Evolutionary conservation across 2,888 invertebrate species (phyloP).

Genomic region (Eristalis pertinax): DNA sequence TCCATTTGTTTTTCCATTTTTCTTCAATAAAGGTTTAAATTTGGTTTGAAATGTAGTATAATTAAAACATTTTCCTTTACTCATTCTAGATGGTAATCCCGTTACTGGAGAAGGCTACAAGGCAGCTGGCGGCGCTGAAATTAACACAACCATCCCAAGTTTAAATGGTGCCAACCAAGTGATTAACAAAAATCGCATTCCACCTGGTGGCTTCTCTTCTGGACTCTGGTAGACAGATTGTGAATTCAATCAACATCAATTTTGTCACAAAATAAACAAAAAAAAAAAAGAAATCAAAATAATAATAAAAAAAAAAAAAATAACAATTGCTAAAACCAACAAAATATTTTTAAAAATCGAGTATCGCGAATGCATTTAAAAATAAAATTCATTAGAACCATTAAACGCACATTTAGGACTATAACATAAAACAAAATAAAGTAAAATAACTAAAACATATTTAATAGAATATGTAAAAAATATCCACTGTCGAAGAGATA

Average conservation of each 20-base stretch:
- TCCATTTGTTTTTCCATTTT: not conserved
- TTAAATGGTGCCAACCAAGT: slow-evolving; percentile 80
- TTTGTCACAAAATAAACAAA: slow-evolving; percentile 59
- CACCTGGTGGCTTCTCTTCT: slow-evolving; percentile 81
- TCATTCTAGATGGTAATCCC: slow-evolving; percentile 82
- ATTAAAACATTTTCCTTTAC: slow-evolving; percentile 17
- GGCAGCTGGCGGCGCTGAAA: slow-evolving; percentile 78
- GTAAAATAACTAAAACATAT: slow-evolving; percentile 1
- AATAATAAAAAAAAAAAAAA: slow-evolving; percentile 41
- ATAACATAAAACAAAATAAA: slow-evolving; percentile 27
- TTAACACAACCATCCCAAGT: slow-evolving; percentile 77
- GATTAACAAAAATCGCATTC: slow-evolving; percentile 81
- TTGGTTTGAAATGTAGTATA: not conserved
- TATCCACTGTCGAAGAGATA: not conserved
- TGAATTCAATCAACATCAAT: slow-evolving; percentile 35
- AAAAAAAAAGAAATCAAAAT: not conserved
- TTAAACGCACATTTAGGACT: slow-evolving; percentile 43
- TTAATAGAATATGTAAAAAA: slow-evolving; percentile 19
- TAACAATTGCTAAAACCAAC: slow-evolving; percentile 60
- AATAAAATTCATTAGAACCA: slow-evolving; percentile 38
- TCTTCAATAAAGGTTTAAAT: not conserved
- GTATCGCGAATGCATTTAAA: slow-evolving; percentile 62
- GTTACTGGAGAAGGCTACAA: slow-evolving; percentile 83
- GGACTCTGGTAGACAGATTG: slow-evolving; percentile 80
- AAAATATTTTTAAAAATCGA: slow-evolving; percentile 50